Conservation (phyloP, 2,888 invertebrate genomes). For the Chalcis sispes region DNA sequence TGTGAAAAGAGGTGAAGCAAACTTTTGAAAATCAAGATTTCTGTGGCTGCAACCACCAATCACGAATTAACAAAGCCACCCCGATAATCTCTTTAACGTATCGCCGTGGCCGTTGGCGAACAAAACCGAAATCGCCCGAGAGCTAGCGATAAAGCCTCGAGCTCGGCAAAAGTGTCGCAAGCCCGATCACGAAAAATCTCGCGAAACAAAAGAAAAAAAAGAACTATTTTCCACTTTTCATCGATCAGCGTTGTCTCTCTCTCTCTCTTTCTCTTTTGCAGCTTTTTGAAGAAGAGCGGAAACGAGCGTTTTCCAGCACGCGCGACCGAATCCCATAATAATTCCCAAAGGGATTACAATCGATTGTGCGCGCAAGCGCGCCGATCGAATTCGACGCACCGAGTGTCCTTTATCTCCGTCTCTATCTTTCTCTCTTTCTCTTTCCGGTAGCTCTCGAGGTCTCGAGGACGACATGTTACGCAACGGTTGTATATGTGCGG, state of each 20-base stretch:
- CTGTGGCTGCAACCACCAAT: background rate
- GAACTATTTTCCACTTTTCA: too few relatives aligned
- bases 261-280: background rate
- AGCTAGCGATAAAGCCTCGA: background rate
- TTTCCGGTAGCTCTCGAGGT: slow-evolving; percentile 31
- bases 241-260: background rate
- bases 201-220: background rate
- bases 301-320: slow-evolving; percentile 46
- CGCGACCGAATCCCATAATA: slow-evolving; percentile 47
- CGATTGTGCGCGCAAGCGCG: slow-evolving; percentile 5
- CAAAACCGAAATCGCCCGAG: background rate
- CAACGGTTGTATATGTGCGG: background rate
- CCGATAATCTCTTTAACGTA: slow-evolving; percentile 17
- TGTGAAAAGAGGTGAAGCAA: too few relatives aligned
- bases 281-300: slow-evolving; percentile 42
- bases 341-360: slow-evolving; percentile 47
- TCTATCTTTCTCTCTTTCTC: too few relatives aligned
- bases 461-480: slow-evolving; percentile 7
- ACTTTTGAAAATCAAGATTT: background rate
- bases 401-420: too few relatives aligned
- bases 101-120: background rate
- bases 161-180: too few relatives aligned
- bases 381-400: slow-evolving; percentile 33
- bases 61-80: slow-evolving; percentile 1
- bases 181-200: background rate